Conservation (phyloP, 2,113 vertebrate genomes). For the Colistium nudipinnis region DNA sequence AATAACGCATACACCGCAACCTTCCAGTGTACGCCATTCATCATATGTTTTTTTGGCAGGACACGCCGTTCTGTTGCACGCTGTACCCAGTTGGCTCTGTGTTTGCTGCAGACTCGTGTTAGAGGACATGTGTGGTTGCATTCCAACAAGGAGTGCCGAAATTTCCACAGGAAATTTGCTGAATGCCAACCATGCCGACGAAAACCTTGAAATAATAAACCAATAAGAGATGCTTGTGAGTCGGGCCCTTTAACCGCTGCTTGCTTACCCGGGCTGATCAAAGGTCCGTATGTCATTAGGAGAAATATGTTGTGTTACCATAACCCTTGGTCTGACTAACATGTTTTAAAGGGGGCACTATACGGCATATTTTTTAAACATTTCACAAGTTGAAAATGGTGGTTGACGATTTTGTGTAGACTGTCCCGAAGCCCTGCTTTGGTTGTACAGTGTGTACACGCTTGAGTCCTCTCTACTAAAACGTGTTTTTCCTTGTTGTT, state of each 20-base stretch:
- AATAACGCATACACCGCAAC: constrained; percentile 14
- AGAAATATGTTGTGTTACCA: constrained; percentile 57
- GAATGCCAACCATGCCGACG: constrained; percentile 75
- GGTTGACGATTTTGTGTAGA: constrained; percentile 2
- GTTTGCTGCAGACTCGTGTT: constrained; percentile 43
- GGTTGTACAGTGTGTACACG: background rate
- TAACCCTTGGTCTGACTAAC: constrained; percentile 47
- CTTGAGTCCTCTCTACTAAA: background rate
- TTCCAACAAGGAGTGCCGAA: constrained; percentile 69
- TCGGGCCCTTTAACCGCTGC: constrained; percentile 35
- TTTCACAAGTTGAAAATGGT: constrained; percentile 18
- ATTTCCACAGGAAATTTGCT: constrained; percentile 83
- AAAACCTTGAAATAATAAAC: constrained; percentile 78
- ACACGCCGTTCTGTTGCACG: constrained; percentile 23
- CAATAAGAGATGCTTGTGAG: constrained; percentile 60
- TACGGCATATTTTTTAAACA: constrained; percentile 36
- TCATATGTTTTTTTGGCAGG: background rate
- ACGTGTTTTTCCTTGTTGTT: background rate
- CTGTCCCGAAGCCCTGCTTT: background rate
- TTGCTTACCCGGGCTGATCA: constrained; percentile 58
- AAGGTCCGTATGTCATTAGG: constrained; percentile 53
- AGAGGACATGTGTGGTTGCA: constrained; percentile 61
- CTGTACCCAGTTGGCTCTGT: constrained; percentile 11
- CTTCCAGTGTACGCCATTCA: constrained; percentile 16
- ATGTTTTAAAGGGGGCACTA: constrained; percentile 35